Conservation (phyloP, 2,113 vertebrate genomes). For the Brienomyrus brachyistius region DNA sequence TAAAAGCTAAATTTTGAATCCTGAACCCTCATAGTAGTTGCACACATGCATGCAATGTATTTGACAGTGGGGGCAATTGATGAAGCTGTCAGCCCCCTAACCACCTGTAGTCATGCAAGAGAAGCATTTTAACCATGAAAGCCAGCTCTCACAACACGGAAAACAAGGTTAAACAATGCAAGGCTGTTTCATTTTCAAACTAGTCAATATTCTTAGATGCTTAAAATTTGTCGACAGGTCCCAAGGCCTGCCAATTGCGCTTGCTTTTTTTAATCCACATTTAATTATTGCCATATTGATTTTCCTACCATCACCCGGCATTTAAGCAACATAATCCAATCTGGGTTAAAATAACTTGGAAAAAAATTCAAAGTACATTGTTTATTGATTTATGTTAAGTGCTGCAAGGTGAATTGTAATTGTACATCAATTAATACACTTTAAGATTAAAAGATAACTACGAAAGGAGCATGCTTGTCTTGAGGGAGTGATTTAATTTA, state of each 20-base stretch:
- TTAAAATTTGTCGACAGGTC: conserved; percentile 4
- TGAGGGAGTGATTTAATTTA: not conserved
- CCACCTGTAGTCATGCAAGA: not conserved
- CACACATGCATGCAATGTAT: not conserved
- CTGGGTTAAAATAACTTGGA: conserved; percentile 6
- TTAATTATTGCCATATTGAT: conserved; percentile 28
- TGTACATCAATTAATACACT: not conserved
- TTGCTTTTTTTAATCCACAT: conserved; percentile 7
- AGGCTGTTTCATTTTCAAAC: conserved; percentile 17
- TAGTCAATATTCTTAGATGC: conserved; percentile 17
- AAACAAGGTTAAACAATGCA: conserved; percentile 20
- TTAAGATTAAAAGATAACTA: not conserved
- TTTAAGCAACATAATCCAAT: conserved; percentile 18
- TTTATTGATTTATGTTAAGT: conserved; percentile 5
- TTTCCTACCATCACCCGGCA: conserved; percentile 8
- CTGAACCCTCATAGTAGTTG: not conserved
- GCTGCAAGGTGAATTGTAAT: not conserved
- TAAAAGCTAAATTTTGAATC: not conserved
- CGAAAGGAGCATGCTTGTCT: not conserved
- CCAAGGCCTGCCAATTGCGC: not conserved
- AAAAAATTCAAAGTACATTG: conserved; percentile 1
- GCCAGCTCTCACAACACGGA: not conserved
- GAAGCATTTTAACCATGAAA: not conserved
- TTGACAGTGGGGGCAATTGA: not conserved
- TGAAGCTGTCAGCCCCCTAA: not conserved